phyloP scores from a whole-genome alignment of 2,888 invertebrate genomes.

The Candidula unifasciata region DNA sequence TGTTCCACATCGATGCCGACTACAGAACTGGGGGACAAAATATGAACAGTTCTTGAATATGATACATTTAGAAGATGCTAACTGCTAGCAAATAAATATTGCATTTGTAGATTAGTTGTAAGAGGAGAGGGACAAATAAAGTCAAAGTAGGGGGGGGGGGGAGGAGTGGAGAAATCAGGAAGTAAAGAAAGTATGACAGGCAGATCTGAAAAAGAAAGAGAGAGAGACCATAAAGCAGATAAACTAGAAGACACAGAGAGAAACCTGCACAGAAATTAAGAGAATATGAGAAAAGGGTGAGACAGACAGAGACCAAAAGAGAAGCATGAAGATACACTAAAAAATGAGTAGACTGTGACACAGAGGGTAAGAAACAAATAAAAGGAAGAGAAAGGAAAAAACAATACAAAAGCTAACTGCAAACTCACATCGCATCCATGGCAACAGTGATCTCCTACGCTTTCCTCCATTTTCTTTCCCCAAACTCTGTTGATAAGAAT shows the following conservation, averaged over 20 bases:
- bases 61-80: neutral
- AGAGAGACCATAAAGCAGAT: too few relatives aligned
- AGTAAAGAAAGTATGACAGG: neutral
- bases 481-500: neutral
- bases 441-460: slow-evolving; percentile 90
- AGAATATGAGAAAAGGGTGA: too few relatives aligned
- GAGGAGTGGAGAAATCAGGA: neutral
- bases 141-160: neutral
- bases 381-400: too few relatives aligned
- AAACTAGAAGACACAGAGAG: too few relatives aligned
- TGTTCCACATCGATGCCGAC: neutral
- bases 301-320: too few relatives aligned
- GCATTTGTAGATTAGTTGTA: too few relatives aligned
- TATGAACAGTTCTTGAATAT: neutral
- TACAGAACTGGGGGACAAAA: neutral
- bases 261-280: too few relatives aligned
- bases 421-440: slow-evolving; percentile 83
- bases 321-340: too few relatives aligned
- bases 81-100: neutral
- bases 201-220: too few relatives aligned
- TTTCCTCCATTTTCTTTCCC: slow-evolving; percentile 86
- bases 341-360: too few relatives aligned
- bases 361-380: too few relatives aligned
- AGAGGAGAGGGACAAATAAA: neutral
- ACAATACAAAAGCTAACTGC: too few relatives aligned